Evolutionary conservation across 2,797 vertebrate genomes (phyloP).

Genomic region (Syndactyla subalaris): DNA sequence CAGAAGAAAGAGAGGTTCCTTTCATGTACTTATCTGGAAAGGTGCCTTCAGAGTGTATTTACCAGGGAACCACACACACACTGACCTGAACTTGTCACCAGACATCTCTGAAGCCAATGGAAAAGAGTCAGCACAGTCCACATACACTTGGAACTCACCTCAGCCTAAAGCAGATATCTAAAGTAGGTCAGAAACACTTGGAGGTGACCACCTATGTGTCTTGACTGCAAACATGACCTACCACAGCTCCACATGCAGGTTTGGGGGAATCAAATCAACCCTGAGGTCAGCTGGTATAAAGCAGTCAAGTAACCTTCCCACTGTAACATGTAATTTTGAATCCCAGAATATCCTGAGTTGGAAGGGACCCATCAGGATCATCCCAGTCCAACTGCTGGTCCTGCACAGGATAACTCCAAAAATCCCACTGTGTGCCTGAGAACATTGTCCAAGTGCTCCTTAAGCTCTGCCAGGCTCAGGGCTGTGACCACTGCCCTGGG

Average conservation of each 20-base stretch:
- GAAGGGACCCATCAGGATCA: neutral
- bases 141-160: neutral
- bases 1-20: neutral
- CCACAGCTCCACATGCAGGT: neutral
- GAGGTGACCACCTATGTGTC: neutral
- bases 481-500: neutral
- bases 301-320: neutral
- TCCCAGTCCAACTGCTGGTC: neutral
- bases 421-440: neutral
- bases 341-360: neutral
- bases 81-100: neutral
- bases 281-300: neutral
- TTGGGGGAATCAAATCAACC: neutral
- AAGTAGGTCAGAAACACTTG: neutral
- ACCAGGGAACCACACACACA: neutral
- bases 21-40: neutral
- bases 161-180: neutral
- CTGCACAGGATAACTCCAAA: neutral
- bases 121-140: neutral
- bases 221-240: neutral
- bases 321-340: neutral
- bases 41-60: neutral
- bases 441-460: neutral
- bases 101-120: neutral
- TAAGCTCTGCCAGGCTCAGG: neutral